phyloP scores from a whole-genome alignment of 2,888 invertebrate genomes.

The Pterostichus niger region DNA sequence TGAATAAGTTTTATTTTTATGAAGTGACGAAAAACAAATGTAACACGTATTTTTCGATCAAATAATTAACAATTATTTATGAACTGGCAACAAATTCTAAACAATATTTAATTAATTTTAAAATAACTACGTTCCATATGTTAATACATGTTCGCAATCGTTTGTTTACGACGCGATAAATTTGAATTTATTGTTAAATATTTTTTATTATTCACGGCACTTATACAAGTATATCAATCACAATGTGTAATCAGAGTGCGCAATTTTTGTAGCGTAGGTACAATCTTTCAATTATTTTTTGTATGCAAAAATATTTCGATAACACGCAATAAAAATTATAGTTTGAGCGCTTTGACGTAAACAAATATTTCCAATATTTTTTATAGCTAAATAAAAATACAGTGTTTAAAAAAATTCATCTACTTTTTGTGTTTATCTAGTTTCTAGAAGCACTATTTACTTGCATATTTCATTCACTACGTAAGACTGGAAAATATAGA shows the following conservation, averaged over 20 bases:
- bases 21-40: background rate
- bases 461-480: conserved; percentile 10
- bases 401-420: conserved; percentile 16
- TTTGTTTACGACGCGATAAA: conserved; percentile 21
- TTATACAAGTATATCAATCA: conserved; percentile 2
- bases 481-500: conserved; percentile 31
- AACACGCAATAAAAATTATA: conserved; percentile 17
- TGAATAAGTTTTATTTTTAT: background rate
- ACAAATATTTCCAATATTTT: too few relatives aligned
- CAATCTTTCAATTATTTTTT: background rate
- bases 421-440: conserved; percentile 32
- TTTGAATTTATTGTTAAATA: background rate
- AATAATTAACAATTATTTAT: conserved; percentile 6
- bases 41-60: background rate
- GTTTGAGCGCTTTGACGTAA: background rate
- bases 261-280: background rate
- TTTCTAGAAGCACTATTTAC: conserved; percentile 19
- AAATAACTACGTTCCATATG: conserved; percentile 19
- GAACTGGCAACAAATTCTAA: background rate
- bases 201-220: background rate
- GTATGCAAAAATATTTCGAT: conserved; percentile 1
- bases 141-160: background rate
- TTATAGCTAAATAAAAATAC: too few relatives aligned
- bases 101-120: conserved; percentile 2
- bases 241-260: background rate